Conservation (phyloP, 1,140 invertebrate species). For the Calephelis nemesis region DNA sequence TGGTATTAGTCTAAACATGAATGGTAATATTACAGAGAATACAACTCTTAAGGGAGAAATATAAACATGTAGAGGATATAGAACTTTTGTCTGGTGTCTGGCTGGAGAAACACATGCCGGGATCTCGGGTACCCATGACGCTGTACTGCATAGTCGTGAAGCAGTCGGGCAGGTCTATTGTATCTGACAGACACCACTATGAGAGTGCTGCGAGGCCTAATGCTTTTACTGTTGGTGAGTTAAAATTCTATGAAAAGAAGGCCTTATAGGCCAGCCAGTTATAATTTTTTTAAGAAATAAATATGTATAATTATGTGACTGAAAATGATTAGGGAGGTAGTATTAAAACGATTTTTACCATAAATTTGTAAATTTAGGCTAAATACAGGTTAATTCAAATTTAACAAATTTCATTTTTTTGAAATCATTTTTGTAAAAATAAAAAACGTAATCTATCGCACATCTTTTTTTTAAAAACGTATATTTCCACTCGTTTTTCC, state of each 20-base stretch:
- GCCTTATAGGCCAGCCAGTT: too few relatives aligned
- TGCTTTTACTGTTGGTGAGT: slow-evolving; percentile 49
- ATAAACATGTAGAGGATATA: slow-evolving; percentile 53
- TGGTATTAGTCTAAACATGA: background rate
- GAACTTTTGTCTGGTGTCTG: slow-evolving; percentile 55
- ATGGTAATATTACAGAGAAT: slow-evolving; percentile 44
- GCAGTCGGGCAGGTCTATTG: slow-evolving; percentile 40
- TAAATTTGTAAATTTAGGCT: too few relatives aligned
- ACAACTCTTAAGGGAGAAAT: slow-evolving; percentile 49
- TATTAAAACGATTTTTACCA: too few relatives aligned
- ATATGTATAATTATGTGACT: too few relatives aligned
- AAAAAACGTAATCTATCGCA: too few relatives aligned
- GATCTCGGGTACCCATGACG: slow-evolving; percentile 41
- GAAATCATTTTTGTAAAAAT: too few relatives aligned
- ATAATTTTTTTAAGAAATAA: too few relatives aligned
- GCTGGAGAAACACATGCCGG: slow-evolving; percentile 41
- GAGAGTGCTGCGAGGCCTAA: slow-evolving; percentile 51
- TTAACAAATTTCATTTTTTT: too few relatives aligned
- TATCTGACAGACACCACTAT: slow-evolving; percentile 58
- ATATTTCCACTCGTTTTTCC: too few relatives aligned
- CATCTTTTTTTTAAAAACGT: too few relatives aligned
- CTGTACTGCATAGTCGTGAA: slow-evolving; percentile 47
- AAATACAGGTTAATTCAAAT: too few relatives aligned
- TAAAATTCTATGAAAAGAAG: background rate
- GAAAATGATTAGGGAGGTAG: too few relatives aligned